Percentiles rank a stretch among this genome's conserved stretches.
Conservation (phyloP, 2,888 invertebrate genomes). For the Leistus spinibarbis region DNA sequence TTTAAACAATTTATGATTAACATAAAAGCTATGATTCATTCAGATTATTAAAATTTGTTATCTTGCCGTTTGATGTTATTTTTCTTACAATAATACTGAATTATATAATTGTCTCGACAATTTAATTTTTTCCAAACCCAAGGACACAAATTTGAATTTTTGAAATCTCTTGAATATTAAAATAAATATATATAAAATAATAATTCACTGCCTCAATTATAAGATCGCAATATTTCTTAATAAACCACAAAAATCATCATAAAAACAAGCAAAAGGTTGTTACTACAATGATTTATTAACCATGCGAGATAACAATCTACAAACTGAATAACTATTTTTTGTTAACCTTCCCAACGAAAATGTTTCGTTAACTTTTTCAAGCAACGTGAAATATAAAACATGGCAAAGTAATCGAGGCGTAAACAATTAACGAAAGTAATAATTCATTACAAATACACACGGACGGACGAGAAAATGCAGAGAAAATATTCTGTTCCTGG, state of each 20-base stretch:
- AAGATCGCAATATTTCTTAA: no score
- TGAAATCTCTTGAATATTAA: no score
- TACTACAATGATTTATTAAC: neutral
- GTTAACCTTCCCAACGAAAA: neutral
- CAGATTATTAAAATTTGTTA: no score
- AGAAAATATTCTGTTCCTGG: neutral
- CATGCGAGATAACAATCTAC: neutral
- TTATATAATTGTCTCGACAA: no score
- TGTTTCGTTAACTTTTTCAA: neutral
- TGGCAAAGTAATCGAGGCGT: slow-evolving; percentile 19
- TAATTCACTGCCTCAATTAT: no score
- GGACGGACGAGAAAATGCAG: neutral
- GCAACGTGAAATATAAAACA: slow-evolving; percentile 17
- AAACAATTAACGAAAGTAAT: slow-evolving; percentile 38
- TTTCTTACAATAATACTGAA: no score
- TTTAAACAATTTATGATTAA: no score
- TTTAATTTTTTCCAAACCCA: no score
- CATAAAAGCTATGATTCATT: no score
- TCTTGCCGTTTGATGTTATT: no score
- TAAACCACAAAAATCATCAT: neutral
- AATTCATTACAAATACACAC: slow-evolving; percentile 21
- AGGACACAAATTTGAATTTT: no score
- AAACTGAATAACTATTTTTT: neutral
- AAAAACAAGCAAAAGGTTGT: neutral
- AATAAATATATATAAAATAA: no score